These are phyloP conservation scores for Helobdella robusta DNA, from an alignment of 2,888 invertebrate genomes.

Conservation along the genomic window DNA sequence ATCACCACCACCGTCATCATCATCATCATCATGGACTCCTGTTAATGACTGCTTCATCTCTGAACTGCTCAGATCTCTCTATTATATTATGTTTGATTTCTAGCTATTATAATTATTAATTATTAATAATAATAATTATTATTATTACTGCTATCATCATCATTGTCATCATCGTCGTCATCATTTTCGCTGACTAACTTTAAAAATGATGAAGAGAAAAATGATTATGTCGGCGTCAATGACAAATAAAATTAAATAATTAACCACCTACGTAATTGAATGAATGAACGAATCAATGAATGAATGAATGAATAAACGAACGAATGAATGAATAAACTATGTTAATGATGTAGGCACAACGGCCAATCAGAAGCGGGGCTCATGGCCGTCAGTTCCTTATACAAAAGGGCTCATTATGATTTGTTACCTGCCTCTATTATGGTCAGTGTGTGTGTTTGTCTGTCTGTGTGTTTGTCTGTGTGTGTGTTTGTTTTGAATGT, in stretches of 20 bases:
- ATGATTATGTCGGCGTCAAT: no score
- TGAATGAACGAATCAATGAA: no score
- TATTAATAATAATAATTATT: background rate
- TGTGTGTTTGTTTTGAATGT: background rate
- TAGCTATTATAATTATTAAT: background rate
- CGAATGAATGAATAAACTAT: no score
- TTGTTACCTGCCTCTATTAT: background rate
- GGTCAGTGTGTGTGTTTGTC: slow-evolving; percentile 1
- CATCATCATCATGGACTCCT: background rate
- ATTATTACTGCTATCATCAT: no score
- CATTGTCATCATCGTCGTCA: background rate
- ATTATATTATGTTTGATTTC: slow-evolving; percentile 5
- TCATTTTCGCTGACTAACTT: background rate
- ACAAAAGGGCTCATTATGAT: background rate
- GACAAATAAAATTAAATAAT: no score
- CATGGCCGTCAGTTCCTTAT: background rate
- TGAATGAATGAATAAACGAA: no score
- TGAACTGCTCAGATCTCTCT: background rate
- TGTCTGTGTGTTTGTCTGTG: background rate
- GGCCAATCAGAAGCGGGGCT: background rate
- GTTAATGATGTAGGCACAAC: slow-evolving; percentile 6
- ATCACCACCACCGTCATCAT: background rate
- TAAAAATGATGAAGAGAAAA: no score
- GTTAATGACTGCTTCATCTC: slow-evolving; percentile 1
- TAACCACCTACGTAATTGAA: no score